phyloP scores from a whole-genome alignment of 1,140 invertebrate species.

The Proales similis region DNA sequence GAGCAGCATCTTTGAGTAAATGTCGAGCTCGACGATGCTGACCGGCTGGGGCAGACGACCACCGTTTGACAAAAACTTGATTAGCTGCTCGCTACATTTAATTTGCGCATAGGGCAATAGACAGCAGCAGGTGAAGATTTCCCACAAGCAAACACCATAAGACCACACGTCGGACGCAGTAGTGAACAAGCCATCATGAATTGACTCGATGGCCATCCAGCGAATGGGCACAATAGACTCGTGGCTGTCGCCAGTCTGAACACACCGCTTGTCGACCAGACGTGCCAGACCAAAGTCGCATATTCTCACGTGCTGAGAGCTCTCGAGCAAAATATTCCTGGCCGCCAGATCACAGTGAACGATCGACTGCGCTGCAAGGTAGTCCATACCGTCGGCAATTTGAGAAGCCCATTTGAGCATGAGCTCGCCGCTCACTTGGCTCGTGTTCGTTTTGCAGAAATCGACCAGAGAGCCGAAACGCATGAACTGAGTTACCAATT shows the following conservation, averaged over 20 bases:
- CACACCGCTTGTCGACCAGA: slow-evolving; percentile 59
- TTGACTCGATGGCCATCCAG: slow-evolving; percentile 30
- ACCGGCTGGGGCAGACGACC: slow-evolving; percentile 6
- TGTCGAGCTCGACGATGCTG: slow-evolving; percentile 9
- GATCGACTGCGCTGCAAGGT: slow-evolving; percentile 84
- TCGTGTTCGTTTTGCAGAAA: neutral
- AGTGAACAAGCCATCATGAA: slow-evolving; percentile 10
- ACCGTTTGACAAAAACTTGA: slow-evolving; percentile 8
- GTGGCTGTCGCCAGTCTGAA: slow-evolving; percentile 59
- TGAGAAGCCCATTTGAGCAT: slow-evolving; percentile 90
- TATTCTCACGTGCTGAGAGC: slow-evolving; percentile 47
- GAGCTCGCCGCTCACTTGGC: slow-evolving; percentile 50
- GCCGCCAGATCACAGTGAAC: slow-evolving; percentile 92
- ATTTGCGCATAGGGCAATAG: slow-evolving; percentile 73
- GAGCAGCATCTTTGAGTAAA: slow-evolving; percentile 2
- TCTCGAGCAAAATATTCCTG: slow-evolving; percentile 77
- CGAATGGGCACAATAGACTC: slow-evolving; percentile 56
- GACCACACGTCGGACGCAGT: slow-evolving; percentile 35
- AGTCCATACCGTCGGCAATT: slow-evolving; percentile 93
- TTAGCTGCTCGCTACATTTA: slow-evolving; percentile 7
- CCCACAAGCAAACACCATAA: slow-evolving; percentile 36
- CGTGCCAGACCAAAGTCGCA: slow-evolving; percentile 46
- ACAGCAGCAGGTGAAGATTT: slow-evolving; percentile 32
- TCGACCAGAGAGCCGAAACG: slow-evolving; percentile 13
- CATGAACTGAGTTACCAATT: slow-evolving; percentile 17